Conservation (phyloP, 2,888 invertebrate genomes). For the Operophtera brumata region DNA sequence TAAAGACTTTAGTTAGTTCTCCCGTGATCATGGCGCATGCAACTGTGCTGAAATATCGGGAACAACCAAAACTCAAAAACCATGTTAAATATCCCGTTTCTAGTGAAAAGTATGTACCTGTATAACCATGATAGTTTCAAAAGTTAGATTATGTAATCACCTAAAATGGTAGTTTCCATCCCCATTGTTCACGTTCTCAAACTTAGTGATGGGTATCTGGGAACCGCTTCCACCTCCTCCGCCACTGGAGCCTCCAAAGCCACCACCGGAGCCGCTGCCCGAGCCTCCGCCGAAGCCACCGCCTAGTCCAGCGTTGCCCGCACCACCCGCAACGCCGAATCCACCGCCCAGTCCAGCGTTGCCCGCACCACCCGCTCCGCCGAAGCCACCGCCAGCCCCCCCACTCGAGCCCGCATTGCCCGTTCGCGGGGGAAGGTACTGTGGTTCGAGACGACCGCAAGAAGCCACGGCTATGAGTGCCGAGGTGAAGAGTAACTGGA, state of each 20-base stretch:
- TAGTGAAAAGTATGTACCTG: no score
- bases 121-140: no score
- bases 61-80: no score
- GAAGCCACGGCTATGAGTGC: slow-evolving; percentile 57
- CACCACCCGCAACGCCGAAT: slow-evolving; percentile 48
- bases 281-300: slow-evolving; percentile 48
- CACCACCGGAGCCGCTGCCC: slow-evolving; percentile 39
- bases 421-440: slow-evolving; percentile 46
- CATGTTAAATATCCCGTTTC: no score
- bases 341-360: slow-evolving; percentile 37
- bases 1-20: no score
- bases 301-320: slow-evolving; percentile 28
- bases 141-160: slow-evolving; percentile 53
- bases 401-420: slow-evolving; percentile 39
- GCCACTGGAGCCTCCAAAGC: slow-evolving; percentile 36
- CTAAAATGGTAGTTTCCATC: slow-evolving; percentile 84
- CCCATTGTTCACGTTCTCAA: slow-evolving; percentile 83
- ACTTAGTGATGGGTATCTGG: slow-evolving; percentile 80
- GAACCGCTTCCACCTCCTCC: slow-evolving; percentile 57
- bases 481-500: slow-evolving; percentile 48
- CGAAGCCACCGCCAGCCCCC: slow-evolving; percentile 37
- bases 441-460: slow-evolving; percentile 54
- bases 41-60: no score
- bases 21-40: no score
- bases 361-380: slow-evolving; percentile 54